Base-by-base conservation (phyloP, 2,797 vertebrate species). In the Crocidura indochinensis region DNA sequence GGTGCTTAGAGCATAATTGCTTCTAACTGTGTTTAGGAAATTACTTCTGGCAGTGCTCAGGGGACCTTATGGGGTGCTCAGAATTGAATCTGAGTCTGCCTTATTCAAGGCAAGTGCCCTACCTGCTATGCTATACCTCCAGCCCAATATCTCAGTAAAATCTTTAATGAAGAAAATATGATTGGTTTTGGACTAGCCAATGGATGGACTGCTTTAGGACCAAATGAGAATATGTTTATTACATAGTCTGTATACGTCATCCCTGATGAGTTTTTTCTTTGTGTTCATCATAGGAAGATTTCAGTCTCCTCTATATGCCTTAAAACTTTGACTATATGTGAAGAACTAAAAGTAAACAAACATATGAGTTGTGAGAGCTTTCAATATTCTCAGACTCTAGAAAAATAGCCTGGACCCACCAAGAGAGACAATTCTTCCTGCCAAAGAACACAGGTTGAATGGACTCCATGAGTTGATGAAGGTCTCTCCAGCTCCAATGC, bases 121-220 rank as follows among this genome's bases (percentile, higher is more conserved):
- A 20, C 4, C 56, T 56, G 53, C 15, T 56, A 15, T 17, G 19
- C 8, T 56, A 14, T 56, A 19, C 17, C 56, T 60, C 19, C 56
- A 60, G 56, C 8, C 56, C 56, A 17, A 60, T 60, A 60, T 60
- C 4, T 15, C 56, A 60, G 56, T 20, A 60, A 19, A 60, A 8
- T 26, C 56, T 83, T 89, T 51, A 26, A 88, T 17, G 20, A 27
- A 51, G 53, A 72, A 81, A n/a, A 62, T 72, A 47, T 47, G 60
- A 72, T 29, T 81, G 47, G 24, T 4, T 79, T 20, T 67, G 60
- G 74, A 14, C 8, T 44, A 72, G 53, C n/a, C 49, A 62, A 2
- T 49, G 20, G 51, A 31, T n/a, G 31, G 68, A 12, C 46, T 65
- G 47, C 44, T 29, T 80, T 72, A 46, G 90, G 38, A 22, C 65